Base-by-base conservation (phyloP, 1,140 invertebrate genomes). In the Hyles euphorbiae region DNA sequence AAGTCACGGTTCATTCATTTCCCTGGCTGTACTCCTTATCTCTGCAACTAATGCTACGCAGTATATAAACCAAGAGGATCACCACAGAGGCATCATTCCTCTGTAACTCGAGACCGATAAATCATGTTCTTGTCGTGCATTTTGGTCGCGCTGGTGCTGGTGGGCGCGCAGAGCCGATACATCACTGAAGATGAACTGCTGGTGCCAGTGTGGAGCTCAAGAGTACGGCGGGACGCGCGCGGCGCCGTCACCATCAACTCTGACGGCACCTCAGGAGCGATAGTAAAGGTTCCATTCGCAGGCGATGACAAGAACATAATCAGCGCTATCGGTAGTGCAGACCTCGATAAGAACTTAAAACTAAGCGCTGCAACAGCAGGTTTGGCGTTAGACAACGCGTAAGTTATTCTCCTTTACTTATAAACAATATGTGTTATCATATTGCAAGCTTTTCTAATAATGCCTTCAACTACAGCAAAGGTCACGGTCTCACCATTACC, bases 401-500 rank as follows among this genome's bases (percentile, higher is more conserved):
- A 12, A 59, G 56, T 57, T 47, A n/a, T 34, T 34, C 3, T 12
- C 4, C 33, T 22, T 22, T 22, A 22, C 1, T 22, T 22, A 22
- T 22, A 22, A 22, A 34, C 3, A 50, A 22, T 50, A 4, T 5
- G 33, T 8, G 4, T 33, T 50, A 2, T 8, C 8, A 40, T 8
- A 2, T 40, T 40, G 5, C 36, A 8, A 40, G 8, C 36, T 40
- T 40, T 40, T 5, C 36, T 40, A 5, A 40, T 40, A 40, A 8
- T 40, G 36, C 4, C 5, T 40, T 40, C 8, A 1, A 33, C 40
- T 46, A 1, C 47, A 63, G 61, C 12, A 72, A 75, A 2, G 77
- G 68, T 2, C 61, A 67, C 46, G 62, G 72, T 0, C 45, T 72
- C 0, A 67, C 63, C n/a, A 34, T 78, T 1, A 69, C 67, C 1